Percentiles rank a stretch among this genome's conserved stretches.
phyloP scores from a whole-genome alignment of 2,113 vertebrate genomes.

The Tragelaphus imberbis region DNA sequence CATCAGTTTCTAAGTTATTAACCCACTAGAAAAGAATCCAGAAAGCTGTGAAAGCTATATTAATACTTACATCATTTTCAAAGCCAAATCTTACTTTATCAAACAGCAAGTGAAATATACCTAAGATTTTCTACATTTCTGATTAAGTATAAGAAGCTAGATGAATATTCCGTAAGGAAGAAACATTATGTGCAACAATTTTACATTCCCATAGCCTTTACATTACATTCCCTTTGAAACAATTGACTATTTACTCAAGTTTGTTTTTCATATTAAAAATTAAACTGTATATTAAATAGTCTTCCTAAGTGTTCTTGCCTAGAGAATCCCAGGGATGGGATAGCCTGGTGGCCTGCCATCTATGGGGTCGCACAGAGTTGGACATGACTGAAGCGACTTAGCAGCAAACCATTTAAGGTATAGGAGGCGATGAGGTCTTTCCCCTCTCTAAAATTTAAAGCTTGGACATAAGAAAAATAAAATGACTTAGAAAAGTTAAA shows the following conservation, averaged over 20 bases:
- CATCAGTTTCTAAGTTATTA: conserved; percentile 94
- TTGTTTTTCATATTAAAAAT: neutral
- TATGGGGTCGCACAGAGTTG: too few relatives aligned
- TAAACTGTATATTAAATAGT: neutral
- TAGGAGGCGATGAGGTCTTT: neutral
- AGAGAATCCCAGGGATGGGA: too few relatives aligned
- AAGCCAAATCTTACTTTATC: neutral
- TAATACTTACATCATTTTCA: neutral
- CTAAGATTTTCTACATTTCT: neutral
- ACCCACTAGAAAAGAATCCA: conserved; percentile 87
- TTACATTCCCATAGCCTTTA: neutral
- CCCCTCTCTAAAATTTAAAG: neutral
- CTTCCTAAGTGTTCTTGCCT: neutral
- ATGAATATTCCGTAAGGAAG: neutral
- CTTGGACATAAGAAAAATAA: neutral
- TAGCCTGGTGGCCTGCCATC: too few relatives aligned
- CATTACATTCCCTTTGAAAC: neutral
- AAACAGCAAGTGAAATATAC: neutral
- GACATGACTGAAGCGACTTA: too few relatives aligned
- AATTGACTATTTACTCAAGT: neutral
- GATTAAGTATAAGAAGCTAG: neutral
- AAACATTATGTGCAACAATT: neutral
- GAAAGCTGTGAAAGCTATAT: neutral
- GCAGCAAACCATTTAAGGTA: neutral
- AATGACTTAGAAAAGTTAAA: neutral